Evolutionary conservation across 2,113 vertebrate species (phyloP).

Genomic region (Pachyramphus minor): DNA sequence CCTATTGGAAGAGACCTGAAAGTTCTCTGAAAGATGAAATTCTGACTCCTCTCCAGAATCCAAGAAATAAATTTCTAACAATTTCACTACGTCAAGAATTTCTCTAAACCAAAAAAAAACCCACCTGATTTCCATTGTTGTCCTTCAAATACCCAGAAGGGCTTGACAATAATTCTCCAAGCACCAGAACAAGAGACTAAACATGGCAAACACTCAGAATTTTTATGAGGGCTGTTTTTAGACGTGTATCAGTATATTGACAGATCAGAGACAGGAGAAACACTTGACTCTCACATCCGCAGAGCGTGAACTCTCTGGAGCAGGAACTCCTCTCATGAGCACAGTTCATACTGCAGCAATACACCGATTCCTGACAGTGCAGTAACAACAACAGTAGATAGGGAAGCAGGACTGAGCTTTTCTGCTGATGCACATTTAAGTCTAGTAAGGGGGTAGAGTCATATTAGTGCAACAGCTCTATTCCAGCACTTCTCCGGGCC

Average conservation of each 20-base stretch:
- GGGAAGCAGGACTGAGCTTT: background rate
- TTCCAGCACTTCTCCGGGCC: background rate
- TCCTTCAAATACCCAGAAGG: background rate
- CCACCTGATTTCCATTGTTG: background rate
- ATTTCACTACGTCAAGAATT: background rate
- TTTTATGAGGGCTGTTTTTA: background rate
- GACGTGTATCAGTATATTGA: background rate
- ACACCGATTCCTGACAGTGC: background rate
- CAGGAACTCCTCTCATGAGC: background rate
- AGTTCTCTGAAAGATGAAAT: background rate
- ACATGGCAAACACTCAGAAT: background rate
- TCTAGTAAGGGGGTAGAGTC: background rate
- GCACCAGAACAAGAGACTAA: background rate
- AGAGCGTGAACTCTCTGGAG: background rate
- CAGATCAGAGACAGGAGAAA: constrained; percentile 18
- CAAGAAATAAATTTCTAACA: background rate
- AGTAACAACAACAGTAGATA: background rate
- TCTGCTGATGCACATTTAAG: background rate
- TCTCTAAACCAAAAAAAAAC: background rate
- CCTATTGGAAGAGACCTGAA: background rate
- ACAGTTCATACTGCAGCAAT: background rate
- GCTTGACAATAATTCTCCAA: background rate
- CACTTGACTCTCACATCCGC: background rate
- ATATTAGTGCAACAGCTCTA: background rate
- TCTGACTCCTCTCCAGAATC: background rate